A percentile compares a stretch with the other conserved stretches of the same genome.
Evolutionary conservation across 1,140 invertebrate genomes (phyloP).

Genomic region (Xylocopa sonorina): DNA sequence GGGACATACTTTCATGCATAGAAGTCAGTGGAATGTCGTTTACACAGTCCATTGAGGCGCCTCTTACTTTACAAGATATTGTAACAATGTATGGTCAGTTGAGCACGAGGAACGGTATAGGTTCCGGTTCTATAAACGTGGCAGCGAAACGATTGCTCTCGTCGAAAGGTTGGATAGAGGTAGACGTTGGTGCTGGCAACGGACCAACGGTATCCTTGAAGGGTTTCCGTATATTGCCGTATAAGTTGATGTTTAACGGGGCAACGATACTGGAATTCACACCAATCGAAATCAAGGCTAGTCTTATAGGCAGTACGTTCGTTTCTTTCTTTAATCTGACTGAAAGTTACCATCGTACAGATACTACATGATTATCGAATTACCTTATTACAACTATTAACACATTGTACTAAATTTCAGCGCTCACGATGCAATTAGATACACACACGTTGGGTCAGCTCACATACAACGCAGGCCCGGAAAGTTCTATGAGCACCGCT

Average conservation of each 20-base stretch:
- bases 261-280: constrained; percentile 88
- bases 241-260: constrained; percentile 88
- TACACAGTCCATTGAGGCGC: constrained; percentile 95
- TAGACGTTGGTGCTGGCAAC: constrained; percentile 90
- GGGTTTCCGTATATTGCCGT: constrained; percentile 87
- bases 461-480: constrained; percentile 89
- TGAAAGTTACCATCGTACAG: too few relatives aligned
- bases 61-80: constrained; percentile 92
- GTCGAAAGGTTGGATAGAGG: constrained; percentile 92
- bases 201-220: constrained; percentile 89
- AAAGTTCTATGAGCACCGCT: constrained; percentile 90
- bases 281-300: constrained; percentile 87
- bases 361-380: too few relatives aligned
- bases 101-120: constrained; percentile 93
- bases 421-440: constrained; percentile 92
- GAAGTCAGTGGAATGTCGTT: constrained; percentile 96
- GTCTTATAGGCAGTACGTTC: constrained; percentile 87
- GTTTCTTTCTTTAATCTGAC: neutral
- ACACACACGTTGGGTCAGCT: constrained; percentile 93
- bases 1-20: constrained; percentile 86
- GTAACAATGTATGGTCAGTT: constrained; percentile 91
- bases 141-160: constrained; percentile 89
- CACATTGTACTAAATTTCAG: constrained; percentile 80
- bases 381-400: too few relatives aligned
- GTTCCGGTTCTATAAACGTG: constrained; percentile 88